Evolutionary conservation across 1,140 invertebrate genomes (phyloP), one percentile per base, ranked within the genome.

Genomic region (Helicorthomorpha holstii): DNA sequence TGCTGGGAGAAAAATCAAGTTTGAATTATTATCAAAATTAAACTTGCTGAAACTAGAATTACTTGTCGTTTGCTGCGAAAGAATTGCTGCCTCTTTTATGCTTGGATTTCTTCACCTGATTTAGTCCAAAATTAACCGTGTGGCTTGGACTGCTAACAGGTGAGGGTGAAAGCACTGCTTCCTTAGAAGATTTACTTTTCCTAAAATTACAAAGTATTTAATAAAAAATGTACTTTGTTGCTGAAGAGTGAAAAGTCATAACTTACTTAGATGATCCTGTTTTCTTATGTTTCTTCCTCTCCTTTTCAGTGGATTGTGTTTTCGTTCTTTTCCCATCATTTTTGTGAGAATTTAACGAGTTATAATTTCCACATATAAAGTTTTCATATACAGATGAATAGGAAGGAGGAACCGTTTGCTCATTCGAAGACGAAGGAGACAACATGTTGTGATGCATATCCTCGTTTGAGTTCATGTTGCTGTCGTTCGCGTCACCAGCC

Each of bases 231-330:
- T 12, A 12, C 38, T 19, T 19, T 41, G 12, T 41, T 19, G 38
- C 38, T 41, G 19, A 12, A 19, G 12, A 12, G 12, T 19, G 38
- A 41, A 41, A 19, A 41, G n/a, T n/a, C n/a, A n/a, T n/a, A 43
- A 29, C 38, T 48, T n/a, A 49, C 14, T 29, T 27, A 3, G 29
- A 26, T 27, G 50, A 27, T 26, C 27, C 34, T 23, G 25, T 49
- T 41, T 52, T 54, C 42, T 52, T 57, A 41, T 57, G 57, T 34
- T 57, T 55, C 51, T 59, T 63, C 41, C 58, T 61, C 10, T 61
- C 59, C 21, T 23, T 34, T 34, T 59, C 59, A 26, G 58, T 57
- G 24, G 47, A 25, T 19, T 45, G 49, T 25, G 34, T 21, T 41
- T 55, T 55, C n/a, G 19, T 19, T 7, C 25, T 22, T 7, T 19